phyloP scores from a whole-genome alignment of 2,888 invertebrate genomes.

The Leptinotarsa peninsularis region DNA sequence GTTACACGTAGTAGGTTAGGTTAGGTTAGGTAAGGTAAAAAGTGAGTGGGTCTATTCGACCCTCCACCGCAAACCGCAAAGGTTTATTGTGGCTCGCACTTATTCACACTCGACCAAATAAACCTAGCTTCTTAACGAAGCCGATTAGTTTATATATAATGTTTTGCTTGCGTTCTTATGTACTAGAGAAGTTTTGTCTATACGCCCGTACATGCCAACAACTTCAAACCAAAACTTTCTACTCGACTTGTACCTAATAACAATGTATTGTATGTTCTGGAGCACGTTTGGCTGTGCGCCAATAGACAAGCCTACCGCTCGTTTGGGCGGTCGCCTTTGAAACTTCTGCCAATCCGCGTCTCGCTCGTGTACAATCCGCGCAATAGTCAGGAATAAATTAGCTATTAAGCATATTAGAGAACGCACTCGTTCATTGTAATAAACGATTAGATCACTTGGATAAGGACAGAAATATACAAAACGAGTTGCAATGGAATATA shows the following conservation, averaged over 20 bases:
- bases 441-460: conserved; percentile 37
- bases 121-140: too few species aligned
- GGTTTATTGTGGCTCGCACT: too few species aligned
- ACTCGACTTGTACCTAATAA: conserved; percentile 39
- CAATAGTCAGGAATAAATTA: conserved; percentile 35
- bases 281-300: conserved; percentile 34
- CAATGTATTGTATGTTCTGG: conserved; percentile 37
- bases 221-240: conserved; percentile 28
- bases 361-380: conserved; percentile 39
- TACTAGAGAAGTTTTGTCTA: too few species aligned
- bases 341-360: conserved; percentile 32
- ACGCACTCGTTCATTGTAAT: conserved; percentile 34
- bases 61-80: too few species aligned
- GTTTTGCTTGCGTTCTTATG: too few species aligned
- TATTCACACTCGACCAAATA: too few species aligned
- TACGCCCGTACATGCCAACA: too few species aligned
- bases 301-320: conserved; percentile 34
- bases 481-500: conserved; percentile 30
- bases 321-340: conserved; percentile 33
- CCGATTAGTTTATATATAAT: too few species aligned
- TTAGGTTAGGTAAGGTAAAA: too few species aligned
- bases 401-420: conserved; percentile 36
- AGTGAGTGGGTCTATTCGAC: too few species aligned
- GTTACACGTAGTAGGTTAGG: too few species aligned
- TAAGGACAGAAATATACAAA: conserved; percentile 30